Base-by-base conservation (phyloP, 2,113 vertebrate species). In the Natator depressus region DNA sequence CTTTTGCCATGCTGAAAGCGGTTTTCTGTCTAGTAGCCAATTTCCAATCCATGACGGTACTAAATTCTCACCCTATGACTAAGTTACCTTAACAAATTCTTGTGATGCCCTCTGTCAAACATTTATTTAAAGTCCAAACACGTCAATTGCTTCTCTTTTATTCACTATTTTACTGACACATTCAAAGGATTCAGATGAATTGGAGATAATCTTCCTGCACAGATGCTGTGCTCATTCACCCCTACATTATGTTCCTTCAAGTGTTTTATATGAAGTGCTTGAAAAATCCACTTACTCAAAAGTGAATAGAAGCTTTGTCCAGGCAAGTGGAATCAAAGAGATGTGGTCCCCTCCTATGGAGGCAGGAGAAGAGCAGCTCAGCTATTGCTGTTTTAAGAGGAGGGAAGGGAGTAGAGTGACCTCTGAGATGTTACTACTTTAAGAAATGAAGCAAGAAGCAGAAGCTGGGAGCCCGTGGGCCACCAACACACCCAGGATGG, bases 361-460 rank as follows among this genome's bases (percentile, higher is more conserved):
- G 31, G 11, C 31, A n/a, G n/a, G 38, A n/a, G 54, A 13, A 49
- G 5, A 20, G 9, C 16, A 5, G 2, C 29, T n/a, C 24, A 76
- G 25, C 76, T 0, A 1, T 59, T 29, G 50, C 25, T 57, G 12
- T 0, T 4, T n/a, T 25, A 51, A 82, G 59, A 0, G 0, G 42
- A 47, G 25, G 11, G 50, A 42, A 76, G 35, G 16, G 17, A 69
- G 8, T n/a, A 69, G 17, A 69, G 8, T n/a, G 65, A 4, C 65
- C 14, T 69, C 35, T 69, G 65, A n/a, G 35, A 38, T 9, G 35
- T 17, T 69, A 9, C 16, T 38, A 38, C 35, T 69, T n/a, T 38
- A 69, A 20, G 35, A 69, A 65, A 62, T 16, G 11, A 14, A 65
- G 14, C 35, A 31, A 29, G 51, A 53, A 76, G 27, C 8, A n/a